Evolutionary conservation across 2,888 invertebrate genomes (phyloP).

Genomic region (Tillus elongatus): DNA sequence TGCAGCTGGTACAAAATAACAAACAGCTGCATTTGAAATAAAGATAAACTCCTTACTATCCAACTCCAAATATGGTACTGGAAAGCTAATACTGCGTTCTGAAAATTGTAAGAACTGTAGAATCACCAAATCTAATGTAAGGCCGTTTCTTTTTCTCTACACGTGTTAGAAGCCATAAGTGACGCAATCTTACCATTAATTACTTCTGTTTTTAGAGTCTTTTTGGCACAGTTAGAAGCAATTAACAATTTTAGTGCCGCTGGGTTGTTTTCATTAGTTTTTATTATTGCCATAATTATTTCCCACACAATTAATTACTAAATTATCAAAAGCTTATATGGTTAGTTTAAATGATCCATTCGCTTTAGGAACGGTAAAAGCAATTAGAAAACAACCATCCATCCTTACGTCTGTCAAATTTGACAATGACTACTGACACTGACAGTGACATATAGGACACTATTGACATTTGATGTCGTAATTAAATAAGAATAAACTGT

Average conservation of each 20-base stretch:
- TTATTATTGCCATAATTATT: slow-evolving; percentile 66
- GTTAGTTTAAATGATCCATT: no score
- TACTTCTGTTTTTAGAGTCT: slow-evolving; percentile 49
- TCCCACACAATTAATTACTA: no score
- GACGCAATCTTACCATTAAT: slow-evolving; percentile 36
- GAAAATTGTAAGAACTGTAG: not conserved
- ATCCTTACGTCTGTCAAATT: no score
- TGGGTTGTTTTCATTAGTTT: slow-evolving; percentile 69
- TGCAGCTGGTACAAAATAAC: slow-evolving; percentile 52
- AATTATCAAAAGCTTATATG: no score
- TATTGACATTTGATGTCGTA: no score
- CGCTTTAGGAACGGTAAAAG: no score
- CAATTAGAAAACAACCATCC: no score
- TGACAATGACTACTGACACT: no score
- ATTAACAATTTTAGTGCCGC: slow-evolving; percentile 64
- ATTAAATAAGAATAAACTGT: no score
- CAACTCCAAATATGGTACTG: slow-evolving; percentile 58
- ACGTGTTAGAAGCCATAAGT: not conserved
- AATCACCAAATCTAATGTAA: no score
- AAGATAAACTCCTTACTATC: slow-evolving; percentile 56
- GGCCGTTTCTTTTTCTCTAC: not conserved
- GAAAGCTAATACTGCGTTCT: not conserved
- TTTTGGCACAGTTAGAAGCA: slow-evolving; percentile 56
- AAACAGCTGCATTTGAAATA: slow-evolving; percentile 61
- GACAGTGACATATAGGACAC: no score